These are phyloP conservation scores for Alligator mississippiensis DNA, from an alignment of 2,113 vertebrate species.

Conservation along the genomic window DNA sequence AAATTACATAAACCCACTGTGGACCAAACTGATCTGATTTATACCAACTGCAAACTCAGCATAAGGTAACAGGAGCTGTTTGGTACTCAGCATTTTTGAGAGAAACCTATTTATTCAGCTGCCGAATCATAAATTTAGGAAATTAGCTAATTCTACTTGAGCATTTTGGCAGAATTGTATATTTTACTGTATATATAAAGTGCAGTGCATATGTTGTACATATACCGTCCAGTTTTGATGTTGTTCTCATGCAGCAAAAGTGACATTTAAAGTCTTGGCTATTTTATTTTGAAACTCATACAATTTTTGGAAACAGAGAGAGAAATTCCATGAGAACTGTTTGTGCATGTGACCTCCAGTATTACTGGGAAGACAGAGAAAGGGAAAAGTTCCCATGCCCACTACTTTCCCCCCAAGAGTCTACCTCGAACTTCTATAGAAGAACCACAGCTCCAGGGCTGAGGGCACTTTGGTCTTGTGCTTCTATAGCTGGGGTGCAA, in stretches of 20 bases:
- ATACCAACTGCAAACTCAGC: neutral
- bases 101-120: neutral
- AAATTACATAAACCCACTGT: neutral
- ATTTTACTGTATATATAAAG: neutral
- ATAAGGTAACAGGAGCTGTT: neutral
- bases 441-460: neutral
- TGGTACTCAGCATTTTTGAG: neutral
- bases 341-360: neutral
- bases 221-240: neutral
- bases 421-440: neutral
- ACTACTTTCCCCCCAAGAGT: too few species aligned
- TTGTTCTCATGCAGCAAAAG: neutral
- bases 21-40: neutral
- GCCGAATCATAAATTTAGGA: neutral
- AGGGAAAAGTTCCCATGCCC: too few species aligned
- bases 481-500: neutral
- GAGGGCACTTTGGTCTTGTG: neutral
- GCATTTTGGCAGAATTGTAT: neutral
- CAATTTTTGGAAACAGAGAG: neutral
- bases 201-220: too few species aligned
- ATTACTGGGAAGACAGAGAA: neutral
- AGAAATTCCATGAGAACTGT: neutral
- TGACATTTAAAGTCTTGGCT: neutral
- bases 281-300: neutral
- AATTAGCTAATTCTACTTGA: neutral